These are phyloP conservation scores for Drosophila stalkeri DNA, from an alignment of 2,888 invertebrate species.

Conservation along the genomic window DNA sequence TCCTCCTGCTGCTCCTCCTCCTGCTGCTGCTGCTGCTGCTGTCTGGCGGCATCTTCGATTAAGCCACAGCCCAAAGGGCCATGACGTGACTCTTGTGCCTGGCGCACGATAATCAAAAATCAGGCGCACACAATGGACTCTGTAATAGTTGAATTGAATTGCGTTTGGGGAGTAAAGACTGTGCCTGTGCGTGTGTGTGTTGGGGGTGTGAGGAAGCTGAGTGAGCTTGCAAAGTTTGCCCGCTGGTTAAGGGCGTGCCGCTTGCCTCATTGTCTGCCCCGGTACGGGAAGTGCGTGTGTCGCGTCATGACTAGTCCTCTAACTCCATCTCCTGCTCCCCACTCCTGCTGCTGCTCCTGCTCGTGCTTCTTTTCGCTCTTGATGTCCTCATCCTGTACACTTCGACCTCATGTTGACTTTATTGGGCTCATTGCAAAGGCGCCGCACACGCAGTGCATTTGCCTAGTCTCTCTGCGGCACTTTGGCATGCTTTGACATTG, in stretches of 20 bases:
- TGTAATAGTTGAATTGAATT: constrained; percentile 79
- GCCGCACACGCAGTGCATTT: constrained; percentile 37
- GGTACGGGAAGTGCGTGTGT: constrained; percentile 16
- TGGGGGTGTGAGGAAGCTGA: neutral
- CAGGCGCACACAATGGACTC: constrained; percentile 71
- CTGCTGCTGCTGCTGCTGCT: constrained; percentile 1
- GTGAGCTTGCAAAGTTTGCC: constrained; percentile 32
- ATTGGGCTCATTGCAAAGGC: constrained; percentile 77
- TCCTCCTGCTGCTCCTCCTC: neutral
- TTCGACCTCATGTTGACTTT: constrained; percentile 66
- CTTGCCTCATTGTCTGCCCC: constrained; percentile 43
- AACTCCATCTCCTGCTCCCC: neutral
- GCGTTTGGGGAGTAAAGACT: constrained; percentile 52
- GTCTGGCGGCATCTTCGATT: constrained; percentile 63
- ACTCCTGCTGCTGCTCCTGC: neutral
- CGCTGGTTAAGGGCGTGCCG: constrained; percentile 35
- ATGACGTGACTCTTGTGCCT: constrained; percentile 73
- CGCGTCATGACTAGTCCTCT: constrained; percentile 22
- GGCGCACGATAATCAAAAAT: constrained; percentile 71
- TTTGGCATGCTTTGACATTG: constrained; percentile 77
- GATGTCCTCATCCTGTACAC: constrained; percentile 11
- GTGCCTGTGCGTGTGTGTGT: neutral
- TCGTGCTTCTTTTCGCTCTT: neutral
- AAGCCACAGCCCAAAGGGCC: constrained; percentile 65
- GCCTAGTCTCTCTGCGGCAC: constrained; percentile 45